Evolutionary conservation across 2,888 invertebrate species (phyloP), one percentile per base, ranked within the genome.

Genomic region (Chrysopilus asiliformis): DNA sequence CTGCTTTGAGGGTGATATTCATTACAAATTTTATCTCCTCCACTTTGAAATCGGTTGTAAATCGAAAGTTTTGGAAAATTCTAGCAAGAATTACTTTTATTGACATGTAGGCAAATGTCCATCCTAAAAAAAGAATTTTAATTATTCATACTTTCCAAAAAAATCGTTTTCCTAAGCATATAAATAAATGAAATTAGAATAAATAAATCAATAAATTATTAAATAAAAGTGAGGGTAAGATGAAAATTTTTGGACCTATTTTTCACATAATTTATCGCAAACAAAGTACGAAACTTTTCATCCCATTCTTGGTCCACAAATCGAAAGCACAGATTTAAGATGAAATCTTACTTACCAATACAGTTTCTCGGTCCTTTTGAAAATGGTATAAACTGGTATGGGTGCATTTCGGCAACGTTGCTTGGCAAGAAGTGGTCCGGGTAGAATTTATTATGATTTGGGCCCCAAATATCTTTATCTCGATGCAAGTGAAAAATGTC

Each of bases 341-440:
- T n/a, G n/a, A n/a, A n/a, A n/a, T n/a, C n/a, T n/a, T 22, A 22
- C 22, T 22, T 22, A 22, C 22, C 22, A 10, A 22, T 22, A 22
- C 22, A 22, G 10, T 22, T 40, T 7, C 42, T 7, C 22, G 35
- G 24, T 25, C 42, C 42, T 3, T 13, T 17, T 7, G 13, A 10
- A 17, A 42, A 42, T 13, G 42, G 42, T 18, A 40, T 25, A 32
- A 31, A 42, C 19, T 35, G 32, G 22, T 34, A 39, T 8, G 42
- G 32, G 26, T 42, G 42, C 4, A 39, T 24, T 27, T 31, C 27
- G 3, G 36, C 25, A 6, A 35, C 30, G 20, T 42, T 42, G 32
- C 40, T 38, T 12, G 42, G 40, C 12, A 42, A 38, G 16, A 42
- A 42, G 34, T 42, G 34, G 13, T 42, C 39, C 5, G 42, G 42